These are phyloP conservation scores for Matsumurasca onukii DNA, from an alignment of 1,140 invertebrate species.

Conservation along the genomic window DNA sequence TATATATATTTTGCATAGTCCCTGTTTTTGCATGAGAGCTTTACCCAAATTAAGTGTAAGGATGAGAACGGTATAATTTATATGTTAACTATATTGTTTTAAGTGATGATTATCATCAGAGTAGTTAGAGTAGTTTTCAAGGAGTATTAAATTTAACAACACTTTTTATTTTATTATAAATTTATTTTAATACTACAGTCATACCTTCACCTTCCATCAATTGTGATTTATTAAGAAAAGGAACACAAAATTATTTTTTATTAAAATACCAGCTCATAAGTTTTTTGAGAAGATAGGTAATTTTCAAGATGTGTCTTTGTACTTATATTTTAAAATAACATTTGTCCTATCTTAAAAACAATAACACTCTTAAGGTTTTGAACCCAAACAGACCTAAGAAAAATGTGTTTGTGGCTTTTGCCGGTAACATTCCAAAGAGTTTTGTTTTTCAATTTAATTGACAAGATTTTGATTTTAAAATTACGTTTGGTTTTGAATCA, in stretches of 20 bases:
- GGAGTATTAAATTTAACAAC: background rate
- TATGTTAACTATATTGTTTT: background rate
- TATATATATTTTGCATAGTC: too few species aligned
- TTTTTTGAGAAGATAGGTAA: conserved; percentile 15
- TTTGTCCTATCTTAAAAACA: background rate
- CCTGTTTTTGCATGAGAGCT: too few species aligned
- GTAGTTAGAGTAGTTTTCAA: background rate
- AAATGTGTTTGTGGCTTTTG: conserved; percentile 7
- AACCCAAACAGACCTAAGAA: conserved; percentile 15
- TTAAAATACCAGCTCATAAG: conserved; percentile 28
- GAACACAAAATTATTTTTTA: conserved; percentile 30
- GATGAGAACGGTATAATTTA: background rate
- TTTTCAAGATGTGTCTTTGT: conserved; percentile 9
- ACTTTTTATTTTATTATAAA: conserved; percentile 31
- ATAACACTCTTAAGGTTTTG: background rate
- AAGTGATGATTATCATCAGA: background rate
- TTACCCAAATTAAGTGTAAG: too few species aligned
- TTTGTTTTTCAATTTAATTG: conserved; percentile 13
- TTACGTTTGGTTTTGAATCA: background rate
- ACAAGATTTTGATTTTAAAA: conserved; percentile 20
- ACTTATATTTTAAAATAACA: background rate
- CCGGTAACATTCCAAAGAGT: background rate
- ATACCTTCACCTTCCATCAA: conserved; percentile 32
- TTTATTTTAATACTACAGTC: conserved; percentile 32
- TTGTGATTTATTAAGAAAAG: conserved; percentile 31